These are phyloP conservation scores for Microtus richardsoni DNA, from an alignment of 2,113 vertebrate species.

Conservation along the genomic window DNA sequence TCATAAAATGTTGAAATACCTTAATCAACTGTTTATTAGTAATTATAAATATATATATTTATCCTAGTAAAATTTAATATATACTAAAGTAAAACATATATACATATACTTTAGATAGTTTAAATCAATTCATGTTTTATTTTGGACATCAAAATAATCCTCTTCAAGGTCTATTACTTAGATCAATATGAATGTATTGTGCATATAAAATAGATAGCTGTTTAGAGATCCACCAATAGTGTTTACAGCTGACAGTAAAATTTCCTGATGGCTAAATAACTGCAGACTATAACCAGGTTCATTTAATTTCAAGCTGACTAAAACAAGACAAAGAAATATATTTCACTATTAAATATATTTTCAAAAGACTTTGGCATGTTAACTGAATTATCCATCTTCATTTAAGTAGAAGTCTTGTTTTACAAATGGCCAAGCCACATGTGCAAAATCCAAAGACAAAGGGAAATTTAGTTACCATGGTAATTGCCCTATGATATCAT, in stretches of 20 bases:
- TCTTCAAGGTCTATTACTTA: background rate
- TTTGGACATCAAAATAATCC: background rate
- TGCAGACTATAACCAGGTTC: background rate
- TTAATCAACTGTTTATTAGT: constrained; percentile 1
- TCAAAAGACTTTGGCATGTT: background rate
- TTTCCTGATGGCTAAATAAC: background rate
- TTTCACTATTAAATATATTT: constrained; percentile 31
- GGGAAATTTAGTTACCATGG: background rate
- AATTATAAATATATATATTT: background rate
- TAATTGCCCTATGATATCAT: background rate
- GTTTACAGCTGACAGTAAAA: constrained; percentile 31
- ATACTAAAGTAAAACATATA: background rate
- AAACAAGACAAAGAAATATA: background rate
- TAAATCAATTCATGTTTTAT: constrained; percentile 20
- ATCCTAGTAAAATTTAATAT: background rate
- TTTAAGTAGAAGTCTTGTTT: background rate
- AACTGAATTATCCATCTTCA: background rate
- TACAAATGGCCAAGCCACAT: background rate
- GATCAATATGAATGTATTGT: constrained; percentile 11
- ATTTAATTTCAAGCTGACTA: constrained; percentile 7
- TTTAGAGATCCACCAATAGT: background rate
- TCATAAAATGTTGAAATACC: background rate
- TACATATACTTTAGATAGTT: background rate
- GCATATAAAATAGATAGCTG: background rate
- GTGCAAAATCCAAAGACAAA: background rate